Percentiles rank a stretch among this genome's conserved stretches.
Evolutionary conservation across 2,113 vertebrate species (phyloP).

Genomic region (Mola mola): DNA sequence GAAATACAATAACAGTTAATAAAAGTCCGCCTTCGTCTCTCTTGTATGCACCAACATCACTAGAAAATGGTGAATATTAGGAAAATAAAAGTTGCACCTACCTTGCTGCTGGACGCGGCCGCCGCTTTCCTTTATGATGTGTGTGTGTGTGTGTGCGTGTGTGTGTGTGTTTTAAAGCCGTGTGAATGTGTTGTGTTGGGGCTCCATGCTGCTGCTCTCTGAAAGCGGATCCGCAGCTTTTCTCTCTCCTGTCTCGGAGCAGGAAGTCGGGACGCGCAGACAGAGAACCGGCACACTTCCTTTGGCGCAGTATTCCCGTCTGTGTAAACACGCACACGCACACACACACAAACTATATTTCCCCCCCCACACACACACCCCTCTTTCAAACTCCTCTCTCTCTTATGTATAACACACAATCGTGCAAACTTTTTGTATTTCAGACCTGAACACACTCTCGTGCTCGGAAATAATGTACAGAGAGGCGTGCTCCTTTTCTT

Average conservation of each 20-base stretch:
- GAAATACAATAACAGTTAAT: neutral
- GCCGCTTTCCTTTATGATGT: slow-evolving; percentile 60
- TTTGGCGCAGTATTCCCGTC: slow-evolving; percentile 97
- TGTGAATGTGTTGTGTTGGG: slow-evolving; percentile 82
- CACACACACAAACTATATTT: slow-evolving; percentile 15
- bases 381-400: neutral
- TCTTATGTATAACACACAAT: no score
- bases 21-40: neutral
- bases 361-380: slow-evolving; percentile 9
- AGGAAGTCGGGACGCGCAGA: slow-evolving; percentile 99
- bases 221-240: slow-evolving; percentile 90
- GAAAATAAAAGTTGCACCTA: slow-evolving; percentile 77
- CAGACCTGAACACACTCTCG: no score
- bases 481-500: no score
- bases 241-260: slow-evolving; percentile 84
- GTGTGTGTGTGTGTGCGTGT: slow-evolving; percentile 7
- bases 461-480: no score
- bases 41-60: slow-evolving; percentile 1
- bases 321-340: slow-evolving; percentile 79
- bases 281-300: slow-evolving; percentile 98
- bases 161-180: slow-evolving; percentile 77
- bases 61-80: slow-evolving; percentile 23
- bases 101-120: slow-evolving; percentile 81
- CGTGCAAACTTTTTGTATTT: no score
- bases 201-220: slow-evolving; percentile 92